Conservation (phyloP, 2,797 vertebrate species). For the Nyctalus aviator region DNA sequence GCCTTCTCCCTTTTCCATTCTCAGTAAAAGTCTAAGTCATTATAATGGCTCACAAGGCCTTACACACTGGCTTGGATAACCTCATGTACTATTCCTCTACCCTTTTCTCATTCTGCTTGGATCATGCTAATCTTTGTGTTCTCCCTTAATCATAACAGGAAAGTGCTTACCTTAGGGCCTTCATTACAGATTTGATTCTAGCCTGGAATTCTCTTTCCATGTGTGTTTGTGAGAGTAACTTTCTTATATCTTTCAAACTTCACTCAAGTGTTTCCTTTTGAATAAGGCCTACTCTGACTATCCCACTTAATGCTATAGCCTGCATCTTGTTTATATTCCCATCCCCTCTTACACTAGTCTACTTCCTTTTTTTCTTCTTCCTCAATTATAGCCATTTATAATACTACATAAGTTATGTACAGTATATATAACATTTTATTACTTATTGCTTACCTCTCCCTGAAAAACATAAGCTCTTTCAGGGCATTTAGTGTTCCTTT, state of each 20-base stretch:
- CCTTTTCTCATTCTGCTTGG: background rate
- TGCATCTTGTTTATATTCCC: background rate
- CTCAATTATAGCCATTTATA: background rate
- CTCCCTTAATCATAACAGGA: background rate
- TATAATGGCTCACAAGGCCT: background rate
- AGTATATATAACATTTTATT: background rate
- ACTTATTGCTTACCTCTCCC: background rate
- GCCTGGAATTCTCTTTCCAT: background rate
- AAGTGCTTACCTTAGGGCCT: background rate
- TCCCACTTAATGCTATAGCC: background rate
- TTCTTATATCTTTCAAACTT: background rate
- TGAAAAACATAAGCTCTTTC: background rate
- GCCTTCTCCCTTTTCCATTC: background rate
- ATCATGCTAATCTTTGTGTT: background rate
- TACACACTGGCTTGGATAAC: background rate
- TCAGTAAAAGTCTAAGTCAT: background rate
- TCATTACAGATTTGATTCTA: background rate
- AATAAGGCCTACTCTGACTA: background rate
- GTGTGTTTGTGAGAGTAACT: background rate
- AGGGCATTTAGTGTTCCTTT: conserved; percentile 2
- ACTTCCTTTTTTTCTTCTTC: background rate
- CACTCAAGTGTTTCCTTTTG: background rate
- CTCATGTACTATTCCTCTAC: too few relatives aligned
- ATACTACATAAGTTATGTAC: background rate
- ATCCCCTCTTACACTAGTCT: background rate